phyloP scores from a whole-genome alignment of 2,113 vertebrate genomes.

The Nothocercus nigrocapillus region DNA sequence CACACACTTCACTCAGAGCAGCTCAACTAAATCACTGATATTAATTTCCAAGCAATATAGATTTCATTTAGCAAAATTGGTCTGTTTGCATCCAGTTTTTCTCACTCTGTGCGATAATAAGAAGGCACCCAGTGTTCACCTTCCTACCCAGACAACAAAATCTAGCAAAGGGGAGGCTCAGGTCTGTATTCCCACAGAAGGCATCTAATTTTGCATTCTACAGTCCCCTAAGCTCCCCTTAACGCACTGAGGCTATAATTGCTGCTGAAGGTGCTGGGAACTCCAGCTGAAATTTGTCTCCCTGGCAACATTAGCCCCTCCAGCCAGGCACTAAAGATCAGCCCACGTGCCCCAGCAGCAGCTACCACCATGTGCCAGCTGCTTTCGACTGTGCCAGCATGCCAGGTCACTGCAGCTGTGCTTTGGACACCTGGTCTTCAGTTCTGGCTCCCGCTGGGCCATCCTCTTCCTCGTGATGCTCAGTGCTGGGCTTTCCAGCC shows the following conservation, averaged over 20 bases:
- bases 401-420: neutral
- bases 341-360: neutral
- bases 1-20: neutral
- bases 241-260: neutral
- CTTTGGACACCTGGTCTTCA: rapidly evolving
- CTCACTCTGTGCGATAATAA: neutral
- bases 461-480: neutral
- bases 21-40: neutral
- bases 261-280: neutral
- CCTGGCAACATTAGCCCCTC: neutral
- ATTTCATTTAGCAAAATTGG: neutral
- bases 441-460: neutral
- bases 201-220: neutral
- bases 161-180: rapidly evolving
- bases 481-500: neutral
- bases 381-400: neutral
- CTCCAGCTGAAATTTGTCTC: neutral
- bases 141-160: neutral
- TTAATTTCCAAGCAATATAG: neutral
- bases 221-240: neutral
- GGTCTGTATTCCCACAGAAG: neutral
- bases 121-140: neutral
- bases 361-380: neutral
- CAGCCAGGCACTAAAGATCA: neutral
- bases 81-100: neutral